These are phyloP conservation scores for Ailuropoda melanoleuca DNA, from an alignment of 2,113 vertebrate species.

Conservation along the genomic window DNA sequence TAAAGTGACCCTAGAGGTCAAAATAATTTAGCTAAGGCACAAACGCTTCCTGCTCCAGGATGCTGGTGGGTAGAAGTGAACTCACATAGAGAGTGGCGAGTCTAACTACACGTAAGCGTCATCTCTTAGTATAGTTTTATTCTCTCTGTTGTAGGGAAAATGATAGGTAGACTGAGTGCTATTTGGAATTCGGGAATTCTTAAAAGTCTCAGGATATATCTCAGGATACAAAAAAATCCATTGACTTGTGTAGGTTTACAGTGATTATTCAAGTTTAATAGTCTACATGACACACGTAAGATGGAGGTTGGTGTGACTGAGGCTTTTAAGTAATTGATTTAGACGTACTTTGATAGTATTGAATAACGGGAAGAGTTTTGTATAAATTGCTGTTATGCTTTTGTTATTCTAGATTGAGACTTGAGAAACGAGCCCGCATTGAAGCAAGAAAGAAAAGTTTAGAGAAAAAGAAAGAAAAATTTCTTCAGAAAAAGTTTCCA, in stretches of 20 bases:
- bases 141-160: background rate
- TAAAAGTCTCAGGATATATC: background rate
- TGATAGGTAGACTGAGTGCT: background rate
- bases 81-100: background rate
- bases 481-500: constrained; percentile 86
- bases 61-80: background rate
- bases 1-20: background rate
- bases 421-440: constrained; percentile 86
- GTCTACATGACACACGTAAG: background rate
- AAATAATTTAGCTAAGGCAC: background rate
- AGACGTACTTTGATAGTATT: background rate
- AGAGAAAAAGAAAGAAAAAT: constrained; percentile 75
- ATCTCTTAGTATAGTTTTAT: background rate
- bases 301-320: background rate
- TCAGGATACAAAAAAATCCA: background rate
- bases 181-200: background rate
- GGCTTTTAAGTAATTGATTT: background rate
- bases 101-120: background rate
- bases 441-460: constrained; percentile 74
- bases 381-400: constrained; percentile 40
- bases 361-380: background rate
- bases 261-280: background rate
- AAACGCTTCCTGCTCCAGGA: background rate
- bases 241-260: constrained; percentile 1
- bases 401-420: constrained; percentile 86